A percentile compares a stretch with the other conserved stretches of the same genome.
phyloP scores from a whole-genome alignment of 2,113 vertebrate species.

The Mesembrinibis cayennensis region DNA sequence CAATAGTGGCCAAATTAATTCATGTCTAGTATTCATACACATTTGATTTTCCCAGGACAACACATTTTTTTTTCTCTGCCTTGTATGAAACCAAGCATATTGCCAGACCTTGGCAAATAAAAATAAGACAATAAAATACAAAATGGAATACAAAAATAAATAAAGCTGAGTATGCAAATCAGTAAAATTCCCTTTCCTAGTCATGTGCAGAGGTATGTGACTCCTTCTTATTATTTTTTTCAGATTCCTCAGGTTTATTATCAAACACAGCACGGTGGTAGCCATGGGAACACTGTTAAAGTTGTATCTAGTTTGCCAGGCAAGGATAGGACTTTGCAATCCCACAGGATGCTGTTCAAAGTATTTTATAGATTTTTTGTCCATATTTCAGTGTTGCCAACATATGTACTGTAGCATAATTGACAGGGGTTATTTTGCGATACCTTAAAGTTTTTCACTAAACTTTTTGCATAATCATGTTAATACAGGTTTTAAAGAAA shows the following conservation, averaged over 20 bases:
- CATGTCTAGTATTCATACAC: background rate
- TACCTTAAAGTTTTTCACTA: background rate
- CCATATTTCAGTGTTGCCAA: background rate
- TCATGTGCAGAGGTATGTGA: background rate
- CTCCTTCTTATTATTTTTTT: background rate
- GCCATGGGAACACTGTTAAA: slow-evolving; percentile 42
- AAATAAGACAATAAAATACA: background rate
- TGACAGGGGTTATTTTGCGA: background rate
- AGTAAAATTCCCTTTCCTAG: background rate
- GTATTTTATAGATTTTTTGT: background rate
- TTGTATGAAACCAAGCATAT: background rate
- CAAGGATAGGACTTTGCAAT: background rate
- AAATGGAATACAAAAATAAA: background rate
- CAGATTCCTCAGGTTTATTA: slow-evolving; percentile 1
- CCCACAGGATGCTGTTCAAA: background rate
- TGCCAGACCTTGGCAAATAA: background rate
- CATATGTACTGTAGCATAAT: background rate
- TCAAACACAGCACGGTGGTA: background rate
- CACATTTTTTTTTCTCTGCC: background rate
- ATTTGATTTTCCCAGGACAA: background rate
- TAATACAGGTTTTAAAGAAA: background rate
- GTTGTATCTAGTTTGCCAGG: background rate
- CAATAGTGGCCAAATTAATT: background rate
- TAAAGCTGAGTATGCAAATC: slow-evolving; percentile 9
- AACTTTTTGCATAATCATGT: background rate